phyloP scores from a whole-genome alignment of 2,113 vertebrate species.

The Rhagologus leucostigma region DNA sequence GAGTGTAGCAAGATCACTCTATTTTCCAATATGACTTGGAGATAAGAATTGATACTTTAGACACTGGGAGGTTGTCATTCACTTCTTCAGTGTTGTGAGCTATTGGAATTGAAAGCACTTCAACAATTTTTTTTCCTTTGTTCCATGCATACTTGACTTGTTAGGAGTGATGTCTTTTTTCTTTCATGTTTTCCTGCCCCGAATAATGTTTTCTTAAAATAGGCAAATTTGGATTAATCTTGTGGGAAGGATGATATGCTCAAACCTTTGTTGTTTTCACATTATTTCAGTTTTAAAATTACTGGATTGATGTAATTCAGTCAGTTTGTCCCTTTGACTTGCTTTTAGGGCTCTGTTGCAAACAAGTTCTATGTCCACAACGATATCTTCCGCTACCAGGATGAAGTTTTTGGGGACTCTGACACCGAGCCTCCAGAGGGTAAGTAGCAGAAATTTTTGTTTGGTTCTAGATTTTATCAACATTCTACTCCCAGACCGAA shows the following conservation, averaged over 20 bases:
- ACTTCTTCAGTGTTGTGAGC: neutral
- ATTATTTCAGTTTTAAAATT: neutral
- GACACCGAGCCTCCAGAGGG: slow-evolving; percentile 95
- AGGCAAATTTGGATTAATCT: neutral
- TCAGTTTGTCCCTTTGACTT: neutral
- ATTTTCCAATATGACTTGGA: neutral
- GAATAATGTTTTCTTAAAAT: neutral
- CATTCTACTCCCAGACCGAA: neutral
- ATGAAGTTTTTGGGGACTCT: slow-evolving; percentile 95
- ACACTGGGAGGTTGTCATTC: neutral
- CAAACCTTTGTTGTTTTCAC: neutral
- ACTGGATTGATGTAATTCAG: neutral
- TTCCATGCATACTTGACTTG: neutral
- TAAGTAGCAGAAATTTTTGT: slow-evolving; percentile 47
- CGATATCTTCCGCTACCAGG: slow-evolving; percentile 97
- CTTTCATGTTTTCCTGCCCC: neutral
- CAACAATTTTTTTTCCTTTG: accelerated
- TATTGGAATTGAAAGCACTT: neutral
- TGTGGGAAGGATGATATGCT: neutral
- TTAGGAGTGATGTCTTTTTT: neutral
- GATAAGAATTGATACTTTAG: neutral
- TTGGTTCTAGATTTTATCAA: neutral
- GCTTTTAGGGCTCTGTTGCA: slow-evolving; percentile 88
- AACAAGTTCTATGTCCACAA: slow-evolving; percentile 99
- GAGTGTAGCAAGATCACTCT: neutral